These are phyloP conservation scores for Nasonia longicornis DNA, from an alignment of 1,140 invertebrate genomes.

Conservation along the genomic window DNA sequence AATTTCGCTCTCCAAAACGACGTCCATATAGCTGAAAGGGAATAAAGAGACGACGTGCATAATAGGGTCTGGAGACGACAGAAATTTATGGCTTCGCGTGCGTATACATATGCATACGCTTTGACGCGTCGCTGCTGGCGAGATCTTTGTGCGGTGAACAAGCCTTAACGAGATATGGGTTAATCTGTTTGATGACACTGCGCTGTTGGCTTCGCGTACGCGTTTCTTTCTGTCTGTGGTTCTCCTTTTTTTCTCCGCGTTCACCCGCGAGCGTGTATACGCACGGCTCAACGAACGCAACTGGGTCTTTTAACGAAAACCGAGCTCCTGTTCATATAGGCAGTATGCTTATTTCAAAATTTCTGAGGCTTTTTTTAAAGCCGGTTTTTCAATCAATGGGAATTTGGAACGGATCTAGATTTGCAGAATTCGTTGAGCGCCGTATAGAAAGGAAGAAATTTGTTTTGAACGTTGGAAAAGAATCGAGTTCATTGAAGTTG, in stretches of 20 bases:
- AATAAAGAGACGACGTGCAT: background rate
- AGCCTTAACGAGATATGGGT: constrained; percentile 24
- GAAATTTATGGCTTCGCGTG: constrained; percentile 30
- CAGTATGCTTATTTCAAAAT: background rate
- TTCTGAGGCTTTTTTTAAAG: background rate
- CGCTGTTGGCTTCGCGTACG: background rate
- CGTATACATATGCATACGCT: background rate
- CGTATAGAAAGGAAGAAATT: background rate
- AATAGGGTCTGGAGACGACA: background rate
- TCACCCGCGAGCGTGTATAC: too few species aligned
- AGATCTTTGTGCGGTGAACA: too few species aligned
- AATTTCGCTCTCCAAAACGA: too few species aligned
- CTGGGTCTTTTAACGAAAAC: too few species aligned
- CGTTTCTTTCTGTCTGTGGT: background rate
- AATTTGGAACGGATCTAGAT: background rate
- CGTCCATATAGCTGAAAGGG: too few species aligned
- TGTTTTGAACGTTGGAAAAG: background rate
- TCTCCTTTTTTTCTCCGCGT: too few species aligned
- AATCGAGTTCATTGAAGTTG: background rate
- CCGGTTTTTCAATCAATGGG: background rate
- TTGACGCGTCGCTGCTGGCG: background rate
- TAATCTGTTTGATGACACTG: constrained; percentile 28
- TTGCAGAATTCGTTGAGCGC: background rate
- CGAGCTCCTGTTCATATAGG: too few species aligned
- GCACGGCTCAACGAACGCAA: too few species aligned